Conservation (phyloP, 2,113 vertebrate genomes). For the Paedocypris sp. region DNA sequence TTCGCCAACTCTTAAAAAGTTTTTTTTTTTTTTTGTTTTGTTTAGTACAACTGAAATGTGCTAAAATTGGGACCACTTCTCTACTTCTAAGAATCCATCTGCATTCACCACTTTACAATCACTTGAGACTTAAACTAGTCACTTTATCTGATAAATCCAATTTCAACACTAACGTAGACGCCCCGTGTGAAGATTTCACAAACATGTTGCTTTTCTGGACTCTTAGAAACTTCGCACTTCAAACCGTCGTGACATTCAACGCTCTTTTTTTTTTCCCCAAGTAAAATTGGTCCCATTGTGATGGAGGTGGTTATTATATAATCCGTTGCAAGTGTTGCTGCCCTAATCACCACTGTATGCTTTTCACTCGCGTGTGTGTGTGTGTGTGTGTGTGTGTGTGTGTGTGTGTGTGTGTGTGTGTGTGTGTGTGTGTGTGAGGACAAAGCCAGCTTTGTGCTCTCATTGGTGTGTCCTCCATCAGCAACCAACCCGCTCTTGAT, state of each 20-base stretch:
- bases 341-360: slow-evolving; percentile 56
- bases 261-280: slow-evolving; percentile 42
- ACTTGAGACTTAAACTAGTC: too few relatives aligned
- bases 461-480: slow-evolving; percentile 14
- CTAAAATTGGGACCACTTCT: too few relatives aligned
- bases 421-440: slow-evolving; percentile 25
- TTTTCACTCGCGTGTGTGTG: slow-evolving; percentile 24
- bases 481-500: not conserved
- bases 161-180: too few relatives aligned
- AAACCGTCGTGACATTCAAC: slow-evolving; percentile 47
- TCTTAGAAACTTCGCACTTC: slow-evolving; percentile 6
- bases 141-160: too few relatives aligned
- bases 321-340: slow-evolving; percentile 42
- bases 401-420: too few relatives aligned
- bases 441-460: slow-evolving; percentile 15
- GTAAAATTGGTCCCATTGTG: slow-evolving; percentile 62
- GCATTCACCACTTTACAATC: too few relatives aligned
- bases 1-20: too few relatives aligned
- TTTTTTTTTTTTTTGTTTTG: too few relatives aligned
- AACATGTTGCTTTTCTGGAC: too few relatives aligned
- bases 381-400: not conserved
- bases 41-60: too few relatives aligned
- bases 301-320: slow-evolving; percentile 48
- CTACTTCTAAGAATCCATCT: too few relatives aligned
- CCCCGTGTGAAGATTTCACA: too few relatives aligned